Percentiles rank a stretch among this genome's conserved stretches.
phyloP scores from a whole-genome alignment of 2,797 vertebrate species.

The Clarias laeviceps region DNA sequence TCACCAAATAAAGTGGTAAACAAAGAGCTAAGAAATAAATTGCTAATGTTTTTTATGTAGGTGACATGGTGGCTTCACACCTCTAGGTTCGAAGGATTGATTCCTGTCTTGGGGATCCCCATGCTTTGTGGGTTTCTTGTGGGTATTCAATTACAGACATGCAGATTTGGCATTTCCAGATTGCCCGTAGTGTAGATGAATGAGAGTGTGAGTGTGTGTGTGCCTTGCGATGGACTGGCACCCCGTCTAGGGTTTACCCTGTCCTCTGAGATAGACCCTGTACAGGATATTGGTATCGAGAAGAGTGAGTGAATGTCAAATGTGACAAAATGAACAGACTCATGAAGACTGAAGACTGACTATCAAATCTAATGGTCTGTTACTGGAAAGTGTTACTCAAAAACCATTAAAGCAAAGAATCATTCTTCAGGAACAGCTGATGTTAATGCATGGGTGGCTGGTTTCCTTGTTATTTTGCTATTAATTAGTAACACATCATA shows the following conservation, averaged over 20 bases:
- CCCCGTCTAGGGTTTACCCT: no score
- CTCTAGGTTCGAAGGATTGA: no score
- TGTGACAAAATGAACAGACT: neutral
- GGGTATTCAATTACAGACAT: no score
- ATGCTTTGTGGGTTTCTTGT: no score
- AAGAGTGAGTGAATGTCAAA: neutral
- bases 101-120: no score
- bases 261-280: no score
- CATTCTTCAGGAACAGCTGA: neutral
- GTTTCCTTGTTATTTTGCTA: neutral
- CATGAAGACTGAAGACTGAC: neutral
- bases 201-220: no score
- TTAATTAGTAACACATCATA: constrained; percentile 24
- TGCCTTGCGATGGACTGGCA: no score
- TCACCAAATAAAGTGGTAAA: neutral
- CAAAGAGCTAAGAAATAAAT: neutral
- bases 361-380: neutral
- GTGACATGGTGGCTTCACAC: no score
- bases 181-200: no score
- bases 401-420: neutral
- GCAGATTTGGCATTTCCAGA: no score
- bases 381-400: neutral
- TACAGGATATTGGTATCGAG: no score
- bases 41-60: neutral
- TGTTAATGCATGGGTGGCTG: neutral